Evolutionary conservation across 2,113 vertebrate genomes (phyloP).

Genomic region (Polyodon spathula): DNA sequence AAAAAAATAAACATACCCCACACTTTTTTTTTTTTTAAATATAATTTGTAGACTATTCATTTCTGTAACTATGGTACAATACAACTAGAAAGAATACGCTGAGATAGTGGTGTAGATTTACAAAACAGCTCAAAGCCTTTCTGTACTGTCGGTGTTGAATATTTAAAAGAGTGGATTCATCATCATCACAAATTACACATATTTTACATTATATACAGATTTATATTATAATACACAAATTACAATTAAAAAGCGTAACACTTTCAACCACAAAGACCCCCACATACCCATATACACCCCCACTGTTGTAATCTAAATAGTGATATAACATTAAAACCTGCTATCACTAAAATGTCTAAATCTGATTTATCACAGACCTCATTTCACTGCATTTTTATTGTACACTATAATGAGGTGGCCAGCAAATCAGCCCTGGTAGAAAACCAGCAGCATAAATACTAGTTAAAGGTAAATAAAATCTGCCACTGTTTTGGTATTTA

Average conservation of each 20-base stretch:
- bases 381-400: no score
- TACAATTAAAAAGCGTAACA: constrained; percentile 21
- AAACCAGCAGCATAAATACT: no score
- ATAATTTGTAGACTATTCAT: constrained; percentile 45
- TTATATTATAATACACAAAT: constrained; percentile 38
- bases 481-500: no score
- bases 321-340: no score
- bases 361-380: no score
- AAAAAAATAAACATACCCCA: constrained; percentile 69
- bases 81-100: constrained; percentile 54
- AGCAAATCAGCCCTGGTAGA: no score
- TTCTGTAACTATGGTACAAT: constrained; percentile 47
- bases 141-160: constrained; percentile 34
- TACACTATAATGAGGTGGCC: no score
- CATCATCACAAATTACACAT: constrained; percentile 36
- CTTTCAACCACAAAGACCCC: background rate
- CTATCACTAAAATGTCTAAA: no score
- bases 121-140: constrained; percentile 44
- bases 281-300: constrained; percentile 13
- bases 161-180: constrained; percentile 39
- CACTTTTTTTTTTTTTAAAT: constrained; percentile 43
- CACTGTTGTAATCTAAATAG: constrained; percentile 44
- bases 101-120: constrained; percentile 39
- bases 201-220: constrained; percentile 42
- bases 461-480: no score